phyloP scores from a whole-genome alignment of 2,888 invertebrate species.

The Phengaris alcon region DNA sequence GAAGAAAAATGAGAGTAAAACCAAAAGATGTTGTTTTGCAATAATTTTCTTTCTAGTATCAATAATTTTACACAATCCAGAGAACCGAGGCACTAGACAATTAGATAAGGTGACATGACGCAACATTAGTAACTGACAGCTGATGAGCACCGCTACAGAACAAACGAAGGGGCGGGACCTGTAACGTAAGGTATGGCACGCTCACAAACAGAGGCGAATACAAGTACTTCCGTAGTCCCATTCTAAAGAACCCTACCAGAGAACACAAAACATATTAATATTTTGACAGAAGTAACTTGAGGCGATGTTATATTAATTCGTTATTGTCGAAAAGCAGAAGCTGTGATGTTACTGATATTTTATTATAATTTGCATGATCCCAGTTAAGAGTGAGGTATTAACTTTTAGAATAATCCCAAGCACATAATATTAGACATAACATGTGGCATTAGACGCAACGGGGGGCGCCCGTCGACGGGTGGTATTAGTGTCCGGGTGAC shows the following conservation, averaged over 20 bases:
- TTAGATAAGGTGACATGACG: constrained; percentile 17
- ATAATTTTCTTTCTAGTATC: neutral
- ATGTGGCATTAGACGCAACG: constrained; percentile 8
- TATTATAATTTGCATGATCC: constrained; percentile 1
- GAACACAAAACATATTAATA: neutral
- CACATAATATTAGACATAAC: constrained; percentile 22
- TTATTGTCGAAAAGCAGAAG: constrained; percentile 9
- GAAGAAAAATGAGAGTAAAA: neutral
- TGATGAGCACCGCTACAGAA: constrained; percentile 1
- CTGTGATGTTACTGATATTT: constrained; percentile 1
- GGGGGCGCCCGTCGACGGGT: constrained; percentile 32
- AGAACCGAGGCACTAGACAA: constrained; percentile 9
- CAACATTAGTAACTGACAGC: constrained; percentile 32
- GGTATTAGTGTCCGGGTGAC: constrained; percentile 30
- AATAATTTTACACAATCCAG: constrained; percentile 17
- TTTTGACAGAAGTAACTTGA: neutral
- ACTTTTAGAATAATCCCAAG: neutral
- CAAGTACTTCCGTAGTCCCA: neutral
- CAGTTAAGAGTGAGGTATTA: neutral
- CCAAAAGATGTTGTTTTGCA: neutral
- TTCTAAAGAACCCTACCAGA: neutral
- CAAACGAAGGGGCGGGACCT: neutral
- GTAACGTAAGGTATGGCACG: constrained; percentile 60
- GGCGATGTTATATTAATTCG: neutral
- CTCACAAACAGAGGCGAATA: constrained; percentile 57